Conservation (phyloP, 2,113 vertebrate genomes). For the Oxyruncus cristatus region DNA sequence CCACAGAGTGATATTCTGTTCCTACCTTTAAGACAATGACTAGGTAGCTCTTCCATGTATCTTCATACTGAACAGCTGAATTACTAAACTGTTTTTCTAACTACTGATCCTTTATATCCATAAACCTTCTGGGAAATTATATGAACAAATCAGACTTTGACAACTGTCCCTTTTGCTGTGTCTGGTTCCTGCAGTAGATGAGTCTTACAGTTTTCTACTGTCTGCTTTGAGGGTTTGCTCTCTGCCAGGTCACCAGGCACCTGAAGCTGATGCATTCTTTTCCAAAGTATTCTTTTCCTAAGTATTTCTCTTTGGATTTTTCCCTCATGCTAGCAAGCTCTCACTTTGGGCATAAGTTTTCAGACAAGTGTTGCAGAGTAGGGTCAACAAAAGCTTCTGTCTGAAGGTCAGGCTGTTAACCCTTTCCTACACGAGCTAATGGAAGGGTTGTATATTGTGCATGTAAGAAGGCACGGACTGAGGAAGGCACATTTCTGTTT, state of each 20-base stretch:
- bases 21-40: neutral
- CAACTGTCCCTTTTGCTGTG: neutral
- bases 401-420: slow-evolving; percentile 43
- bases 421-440: neutral
- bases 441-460: neutral
- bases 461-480: neutral
- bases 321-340: neutral
- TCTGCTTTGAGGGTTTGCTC: neutral
- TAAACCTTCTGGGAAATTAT: neutral
- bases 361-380: neutral
- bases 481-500: neutral
- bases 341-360: slow-evolving; percentile 29
- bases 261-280: neutral
- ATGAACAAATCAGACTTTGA: neutral
- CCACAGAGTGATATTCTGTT: neutral
- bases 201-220: neutral
- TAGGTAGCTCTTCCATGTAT: neutral
- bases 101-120: neutral
- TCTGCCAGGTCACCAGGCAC: neutral
- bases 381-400: slow-evolving; percentile 21
- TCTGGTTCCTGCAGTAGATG: neutral
- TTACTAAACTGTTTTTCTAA: neutral
- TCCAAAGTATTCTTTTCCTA: neutral
- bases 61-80: neutral
- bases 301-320: neutral